Base-by-base conservation (phyloP, 1,140 invertebrate species). In the Bemisia tabaci region DNA sequence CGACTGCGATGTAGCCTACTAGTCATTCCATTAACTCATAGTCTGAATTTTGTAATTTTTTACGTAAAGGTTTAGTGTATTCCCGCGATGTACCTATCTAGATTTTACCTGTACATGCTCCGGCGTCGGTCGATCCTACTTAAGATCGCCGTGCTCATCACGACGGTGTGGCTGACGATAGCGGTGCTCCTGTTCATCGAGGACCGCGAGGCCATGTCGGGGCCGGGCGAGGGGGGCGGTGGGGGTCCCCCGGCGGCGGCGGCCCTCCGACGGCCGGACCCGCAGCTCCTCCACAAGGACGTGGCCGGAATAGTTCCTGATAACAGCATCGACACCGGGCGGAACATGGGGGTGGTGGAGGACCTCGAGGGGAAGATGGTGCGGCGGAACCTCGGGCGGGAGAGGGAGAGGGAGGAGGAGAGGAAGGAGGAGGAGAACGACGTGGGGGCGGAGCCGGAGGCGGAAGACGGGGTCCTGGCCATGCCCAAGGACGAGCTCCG, bases 161-260 rank as follows among this genome's bases (percentile, higher is more conserved):
- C 85, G 21, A 86, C 89, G 25, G 81, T 91, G 67, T 95, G 91
- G 91, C 85, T 93, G 71, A 87, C 89, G 70, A 83, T 92, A 39
- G 89, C 89, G 65, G 84, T 93, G 71, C 78, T 91, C 60, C 80
- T 90, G 24, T 90, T 88, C 69, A 87, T 85, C 70, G 87, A 90
- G 66, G 84, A 88, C 66, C 79, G 77, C 26, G 48, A 65, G n/a
- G 11, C 23, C 22, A 64, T 79, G 68, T 23, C 78, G 79, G 70
- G 77, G 76, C 67, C 74, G 74, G 1, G 64, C 59, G 1, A n/a
- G 21, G 27, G n/a, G 12, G 63, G 62, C 58, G 22, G 63, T 66
- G 21, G 22, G 59, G 1, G 12, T 24, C 2, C 9, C 26, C 26
- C 9, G 26, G 26, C 27, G 63, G 12, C n/a, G 62, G 1, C 22